A percentile compares a stretch with the other conserved stretches of the same genome.
Conservation (phyloP, 1,140 invertebrate genomes). For the Eumeta japonica region DNA sequence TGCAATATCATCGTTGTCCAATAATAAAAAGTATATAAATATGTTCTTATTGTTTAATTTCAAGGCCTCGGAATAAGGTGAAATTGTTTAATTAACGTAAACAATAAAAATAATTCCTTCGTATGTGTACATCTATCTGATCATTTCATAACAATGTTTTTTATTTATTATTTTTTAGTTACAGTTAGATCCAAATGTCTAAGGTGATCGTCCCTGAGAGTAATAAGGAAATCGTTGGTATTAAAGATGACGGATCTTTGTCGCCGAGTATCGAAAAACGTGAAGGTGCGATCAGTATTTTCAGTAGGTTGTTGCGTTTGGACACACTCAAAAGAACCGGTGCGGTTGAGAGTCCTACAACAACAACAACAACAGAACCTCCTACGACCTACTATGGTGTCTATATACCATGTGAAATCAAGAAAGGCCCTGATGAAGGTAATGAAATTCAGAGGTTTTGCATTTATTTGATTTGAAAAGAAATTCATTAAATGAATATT, state of each 20-base stretch:
- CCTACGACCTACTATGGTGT: slow-evolving; percentile 47
- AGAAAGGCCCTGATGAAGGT: slow-evolving; percentile 54
- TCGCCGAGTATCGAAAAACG: slow-evolving; percentile 36
- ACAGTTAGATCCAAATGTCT: no score
- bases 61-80: no score
- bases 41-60: no score
- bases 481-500: background rate
- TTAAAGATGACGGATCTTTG: slow-evolving; percentile 39
- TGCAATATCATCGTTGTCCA: no score
- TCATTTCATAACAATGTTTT: no score
- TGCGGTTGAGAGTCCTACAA: slow-evolving; percentile 21
- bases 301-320: slow-evolving; percentile 38
- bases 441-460: no score
- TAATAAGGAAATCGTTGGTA: slow-evolving; percentile 35
- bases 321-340: slow-evolving; percentile 32
- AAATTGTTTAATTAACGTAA: no score
- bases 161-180: no score
- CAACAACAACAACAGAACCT: slow-evolving; percentile 23
- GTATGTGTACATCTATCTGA: no score
- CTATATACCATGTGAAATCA: slow-evolving; percentile 54
- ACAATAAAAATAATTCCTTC: no score
- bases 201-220: slow-evolving; percentile 46
- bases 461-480: background rate
- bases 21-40: no score
- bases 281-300: slow-evolving; percentile 38